phyloP scores from a whole-genome alignment of 1,140 invertebrate species.

The Cardiocondyla obscurior region DNA sequence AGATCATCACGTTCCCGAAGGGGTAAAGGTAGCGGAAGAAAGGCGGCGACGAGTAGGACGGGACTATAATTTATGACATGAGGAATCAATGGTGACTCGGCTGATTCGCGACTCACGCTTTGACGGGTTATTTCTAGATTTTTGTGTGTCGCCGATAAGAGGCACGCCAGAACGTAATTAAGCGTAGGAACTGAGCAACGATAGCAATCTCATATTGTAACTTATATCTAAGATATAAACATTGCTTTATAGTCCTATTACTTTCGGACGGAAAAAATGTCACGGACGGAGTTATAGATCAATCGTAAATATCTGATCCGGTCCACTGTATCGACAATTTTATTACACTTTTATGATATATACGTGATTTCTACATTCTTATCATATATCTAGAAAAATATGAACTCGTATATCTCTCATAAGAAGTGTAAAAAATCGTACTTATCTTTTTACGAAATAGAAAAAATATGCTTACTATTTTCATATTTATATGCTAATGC shows the following conservation, averaged over 20 bases:
- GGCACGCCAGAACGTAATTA: constrained; percentile 63
- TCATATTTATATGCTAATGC: not conserved
- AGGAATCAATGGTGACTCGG: constrained; percentile 36
- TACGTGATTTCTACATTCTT: not conserved
- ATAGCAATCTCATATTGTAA: constrained; percentile 31
- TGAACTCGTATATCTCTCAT: not conserved
- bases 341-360: not conserved
- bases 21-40: not conserved
- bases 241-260: constrained; percentile 20
- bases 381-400: not conserved
- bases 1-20: constrained; percentile 55
- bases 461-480: not conserved
- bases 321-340: not conserved
- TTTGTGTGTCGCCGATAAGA: constrained; percentile 28
- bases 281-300: not conserved
- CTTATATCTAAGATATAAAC: constrained; percentile 30
- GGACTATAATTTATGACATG: constrained; percentile 54
- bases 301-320: not conserved
- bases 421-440: not conserved
- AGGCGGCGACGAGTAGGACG: not conserved
- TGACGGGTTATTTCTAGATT: constrained; percentile 49
- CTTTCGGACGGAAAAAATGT: not conserved
- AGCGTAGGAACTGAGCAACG: not conserved
- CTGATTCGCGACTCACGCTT: constrained; percentile 51
- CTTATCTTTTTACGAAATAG: not conserved